Percentiles rank a stretch among this genome's conserved stretches.
Evolutionary conservation across 2,113 vertebrate species (phyloP).

Genomic region (Eulemur macaco): DNA sequence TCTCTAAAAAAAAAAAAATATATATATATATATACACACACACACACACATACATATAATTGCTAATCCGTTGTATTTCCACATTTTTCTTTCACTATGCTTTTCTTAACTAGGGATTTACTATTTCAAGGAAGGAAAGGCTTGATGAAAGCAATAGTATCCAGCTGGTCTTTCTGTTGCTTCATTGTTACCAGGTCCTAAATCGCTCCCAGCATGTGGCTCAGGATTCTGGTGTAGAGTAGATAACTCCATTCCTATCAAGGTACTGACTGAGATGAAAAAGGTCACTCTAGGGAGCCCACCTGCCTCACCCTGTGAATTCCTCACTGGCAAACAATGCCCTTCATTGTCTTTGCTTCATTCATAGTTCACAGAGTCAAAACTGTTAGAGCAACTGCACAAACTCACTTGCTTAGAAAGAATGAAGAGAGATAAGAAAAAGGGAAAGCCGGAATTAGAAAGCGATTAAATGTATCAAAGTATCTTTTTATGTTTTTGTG

Average conservation of each 20-base stretch:
- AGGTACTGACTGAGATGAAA: background rate
- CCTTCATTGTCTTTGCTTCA: slow-evolving; percentile 30
- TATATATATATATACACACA: rapidly evolving
- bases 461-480: background rate
- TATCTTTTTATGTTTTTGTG: background rate
- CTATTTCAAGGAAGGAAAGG: background rate
- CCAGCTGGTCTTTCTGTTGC: background rate
- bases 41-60: background rate
- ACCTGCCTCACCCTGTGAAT: background rate
- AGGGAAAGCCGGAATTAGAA: background rate
- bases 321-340: slow-evolving; percentile 43
- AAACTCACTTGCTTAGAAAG: background rate
- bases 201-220: background rate
- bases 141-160: background rate
- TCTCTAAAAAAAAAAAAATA: background rate
- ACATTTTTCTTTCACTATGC: background rate
- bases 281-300: background rate
- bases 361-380: background rate
- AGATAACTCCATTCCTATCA: slow-evolving; percentile 16
- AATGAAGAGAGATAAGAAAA: background rate
- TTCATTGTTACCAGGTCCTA: background rate
- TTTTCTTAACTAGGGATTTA: slow-evolving; percentile 21
- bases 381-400: background rate
- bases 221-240: background rate
- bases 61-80: background rate